Evolutionary conservation across 2,888 invertebrate genomes (phyloP), one percentile per base, ranked within the genome.

Genomic region (Cerceris rybyensis): DNA sequence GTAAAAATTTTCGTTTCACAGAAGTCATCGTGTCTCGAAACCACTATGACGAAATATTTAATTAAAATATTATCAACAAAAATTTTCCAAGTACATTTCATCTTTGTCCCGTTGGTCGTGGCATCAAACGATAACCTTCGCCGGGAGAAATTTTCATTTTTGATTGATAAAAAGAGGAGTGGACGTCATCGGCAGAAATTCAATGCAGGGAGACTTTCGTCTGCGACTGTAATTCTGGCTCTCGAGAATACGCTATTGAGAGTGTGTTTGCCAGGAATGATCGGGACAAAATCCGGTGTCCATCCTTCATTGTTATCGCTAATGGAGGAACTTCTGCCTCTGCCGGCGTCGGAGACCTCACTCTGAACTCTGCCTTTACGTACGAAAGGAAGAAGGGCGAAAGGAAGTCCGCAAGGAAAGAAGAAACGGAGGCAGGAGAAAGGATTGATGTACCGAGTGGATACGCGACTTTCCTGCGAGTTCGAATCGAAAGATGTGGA

Each of bases 281-380:
- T 88, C 86, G 86, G 82, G 75, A 75, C 80, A 70, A 82, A 84
- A 80, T 79, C 82, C 81, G 80, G 80, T 87, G 86, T 90, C 85
- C 88, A 90, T 91, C 88, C 88, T 91, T 90, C 90, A 90, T 89
- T 90, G 88, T 89, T 91, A 90, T 90, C 89, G 87, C 87, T 91
- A 91, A 91, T 91, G 90, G 91, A 90, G 85, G 88, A 91, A 91
- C 89, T 91, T 91, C 85, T 87, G 83, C 84, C 78, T 82, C 78
- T 78, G 82, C 78, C 80, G 81, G 75, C 78, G 82, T 59, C 76
- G 73, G 78, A 70, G 79, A 82, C 82, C 84, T 88, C 87, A 75
- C 85, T 84, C 84, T 84, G 76, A 67, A 54, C 77, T 80, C 73
- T 82, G 79, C 63, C 79, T 80, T 84, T 82, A 78, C 79, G 74